Evolutionary conservation across 2,888 invertebrate genomes (phyloP).

Genomic region (Heterodera filipjevi): DNA sequence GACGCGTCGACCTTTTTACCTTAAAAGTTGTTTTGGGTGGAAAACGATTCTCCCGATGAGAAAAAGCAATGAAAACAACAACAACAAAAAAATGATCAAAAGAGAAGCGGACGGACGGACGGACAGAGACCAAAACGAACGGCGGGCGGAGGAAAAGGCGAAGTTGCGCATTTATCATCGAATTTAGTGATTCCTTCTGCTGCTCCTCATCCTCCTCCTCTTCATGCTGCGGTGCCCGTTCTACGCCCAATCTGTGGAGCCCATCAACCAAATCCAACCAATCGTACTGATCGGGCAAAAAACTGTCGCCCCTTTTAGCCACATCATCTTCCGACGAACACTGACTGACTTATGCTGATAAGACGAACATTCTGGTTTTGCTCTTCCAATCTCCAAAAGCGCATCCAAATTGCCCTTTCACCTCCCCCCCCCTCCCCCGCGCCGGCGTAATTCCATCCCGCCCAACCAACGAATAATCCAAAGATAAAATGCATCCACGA

Average conservation of each 20-base stretch:
- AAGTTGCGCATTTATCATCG: conserved; percentile 1
- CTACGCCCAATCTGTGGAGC: not conserved
- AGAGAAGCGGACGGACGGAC: not conserved
- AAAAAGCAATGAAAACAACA: not conserved
- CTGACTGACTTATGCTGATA: not conserved
- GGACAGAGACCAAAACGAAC: not conserved
- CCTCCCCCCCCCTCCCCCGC: not conserved
- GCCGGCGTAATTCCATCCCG: not conserved
- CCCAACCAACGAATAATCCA: not conserved
- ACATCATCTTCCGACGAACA: not conserved
- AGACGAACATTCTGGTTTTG: conserved; percentile 4
- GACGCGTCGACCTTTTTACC: not conserved
- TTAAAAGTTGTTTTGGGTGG: not conserved
- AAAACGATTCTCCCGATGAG: not conserved
- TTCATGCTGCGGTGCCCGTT: not conserved
- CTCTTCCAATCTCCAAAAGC: not conserved
- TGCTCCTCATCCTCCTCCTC: not conserved
- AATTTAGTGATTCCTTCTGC: not conserved
- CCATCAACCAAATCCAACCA: not conserved
- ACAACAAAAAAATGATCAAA: not conserved
- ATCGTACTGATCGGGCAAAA: conserved; percentile 2
- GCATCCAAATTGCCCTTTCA: conserved; percentile 7
- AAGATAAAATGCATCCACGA: not conserved
- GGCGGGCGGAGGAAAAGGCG: not conserved
- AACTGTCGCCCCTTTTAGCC: not conserved